Percentiles rank a stretch among this genome's conserved stretches.
phyloP scores from a whole-genome alignment of 2,888 invertebrate species.

The Seira sanloemensis region DNA sequence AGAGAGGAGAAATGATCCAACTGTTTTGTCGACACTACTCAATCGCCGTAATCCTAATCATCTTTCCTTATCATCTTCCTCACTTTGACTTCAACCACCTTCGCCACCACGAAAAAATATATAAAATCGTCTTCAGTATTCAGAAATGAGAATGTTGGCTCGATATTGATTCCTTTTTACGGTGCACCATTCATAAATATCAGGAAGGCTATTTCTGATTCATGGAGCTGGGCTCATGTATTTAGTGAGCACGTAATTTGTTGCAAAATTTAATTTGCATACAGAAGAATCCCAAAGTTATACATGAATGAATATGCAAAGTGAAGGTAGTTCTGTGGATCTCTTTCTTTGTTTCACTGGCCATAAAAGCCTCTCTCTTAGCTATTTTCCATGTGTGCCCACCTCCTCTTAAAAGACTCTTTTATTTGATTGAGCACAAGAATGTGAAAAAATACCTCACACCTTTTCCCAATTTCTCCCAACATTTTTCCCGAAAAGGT shows the following conservation, averaged over 20 bases:
- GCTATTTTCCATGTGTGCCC: neutral
- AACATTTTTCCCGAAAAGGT: conserved; percentile 52
- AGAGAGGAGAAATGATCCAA: conserved; percentile 3
- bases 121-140: neutral
- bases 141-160: neutral
- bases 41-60: neutral
- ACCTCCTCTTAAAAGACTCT: neutral
- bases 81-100: conserved; percentile 5
- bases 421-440: neutral
- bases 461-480: conserved; percentile 65
- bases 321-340: conserved; percentile 57
- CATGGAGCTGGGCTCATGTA: too few relatives aligned
- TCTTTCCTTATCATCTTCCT: neutral
- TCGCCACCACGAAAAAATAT: neutral
- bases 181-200: too few relatives aligned
- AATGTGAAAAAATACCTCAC: conserved; percentile 50
- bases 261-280: too few relatives aligned
- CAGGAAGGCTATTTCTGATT: too few relatives aligned
- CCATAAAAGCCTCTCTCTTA: conserved; percentile 54
- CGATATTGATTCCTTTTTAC: neutral
- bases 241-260: too few relatives aligned
- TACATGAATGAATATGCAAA: too few relatives aligned
- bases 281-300: too few relatives aligned
- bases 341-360: conserved; percentile 56
- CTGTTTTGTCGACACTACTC: conserved; percentile 14